phyloP scores from a whole-genome alignment of 2,888 invertebrate species.

The Ormyrus pomaceus region DNA sequence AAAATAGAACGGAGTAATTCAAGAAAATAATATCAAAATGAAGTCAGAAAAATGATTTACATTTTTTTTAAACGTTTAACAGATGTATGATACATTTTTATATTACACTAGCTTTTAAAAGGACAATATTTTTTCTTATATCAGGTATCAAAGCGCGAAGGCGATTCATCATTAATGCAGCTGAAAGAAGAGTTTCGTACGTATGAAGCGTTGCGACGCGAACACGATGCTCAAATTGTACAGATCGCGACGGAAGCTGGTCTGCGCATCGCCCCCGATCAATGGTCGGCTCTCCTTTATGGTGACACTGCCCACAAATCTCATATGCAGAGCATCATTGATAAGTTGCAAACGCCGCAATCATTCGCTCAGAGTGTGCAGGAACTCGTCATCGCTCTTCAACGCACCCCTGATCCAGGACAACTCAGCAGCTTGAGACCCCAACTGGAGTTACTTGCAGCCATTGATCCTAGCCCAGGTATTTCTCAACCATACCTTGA shows the following conservation, averaged over 20 bases:
- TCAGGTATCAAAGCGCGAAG: conserved; percentile 95
- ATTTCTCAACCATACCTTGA: conserved; percentile 42
- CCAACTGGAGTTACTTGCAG: conserved; percentile 89
- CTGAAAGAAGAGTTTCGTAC: conserved; percentile 97
- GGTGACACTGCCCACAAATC: conserved; percentile 97
- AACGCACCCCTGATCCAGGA: conserved; percentile 90
- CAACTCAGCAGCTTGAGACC: conserved; percentile 86
- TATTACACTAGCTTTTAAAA: not conserved
- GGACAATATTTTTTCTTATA: conserved; percentile 32
- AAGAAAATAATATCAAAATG: conserved; percentile 1
- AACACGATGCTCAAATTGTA: conserved; percentile 99
- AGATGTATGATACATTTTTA: not conserved
- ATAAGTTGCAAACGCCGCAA: conserved; percentile 94
- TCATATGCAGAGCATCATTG: conserved; percentile 96
- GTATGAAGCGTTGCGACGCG: conserved; percentile 93
- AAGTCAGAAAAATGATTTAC: not conserved
- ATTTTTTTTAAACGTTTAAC: conserved; percentile 32
- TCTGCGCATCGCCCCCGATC: conserved; percentile 96
- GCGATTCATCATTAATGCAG: conserved; percentile 98
- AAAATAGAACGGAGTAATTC: not conserved
- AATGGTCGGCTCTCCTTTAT: conserved; percentile 97
- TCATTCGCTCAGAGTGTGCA: conserved; percentile 94
- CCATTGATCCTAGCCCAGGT: conserved; percentile 91
- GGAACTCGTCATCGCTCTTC: conserved; percentile 92
- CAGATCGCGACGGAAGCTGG: conserved; percentile 99